A percentile compares a stretch with the other conserved stretches of the same genome.
phyloP scores from a whole-genome alignment of 1,140 invertebrate species.

The Zaprionus nigranus region DNA sequence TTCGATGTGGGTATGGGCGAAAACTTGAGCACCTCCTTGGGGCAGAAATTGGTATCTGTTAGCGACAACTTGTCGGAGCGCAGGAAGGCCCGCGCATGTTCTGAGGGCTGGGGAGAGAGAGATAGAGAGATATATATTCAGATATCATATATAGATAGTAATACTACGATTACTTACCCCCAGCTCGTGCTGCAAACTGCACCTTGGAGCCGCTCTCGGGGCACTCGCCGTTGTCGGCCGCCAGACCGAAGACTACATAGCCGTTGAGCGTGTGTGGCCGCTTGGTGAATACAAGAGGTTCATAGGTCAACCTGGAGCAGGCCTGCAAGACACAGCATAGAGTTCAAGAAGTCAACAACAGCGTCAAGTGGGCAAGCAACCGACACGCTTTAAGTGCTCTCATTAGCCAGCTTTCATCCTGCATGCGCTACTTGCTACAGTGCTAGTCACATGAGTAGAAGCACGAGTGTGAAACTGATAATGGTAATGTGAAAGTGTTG shows the following conservation, averaged over 20 bases:
- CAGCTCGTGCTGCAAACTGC: conserved; percentile 70
- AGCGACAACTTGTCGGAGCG: conserved; percentile 71
- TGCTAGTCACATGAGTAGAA: conserved; percentile 10
- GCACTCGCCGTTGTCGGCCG: conserved; percentile 59
- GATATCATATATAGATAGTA: not conserved
- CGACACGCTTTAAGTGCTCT: conserved; percentile 46
- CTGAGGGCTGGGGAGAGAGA: conserved; percentile 65
- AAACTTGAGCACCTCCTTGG: conserved; percentile 83
- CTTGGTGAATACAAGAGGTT: conserved; percentile 81
- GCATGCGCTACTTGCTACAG: not conserved
- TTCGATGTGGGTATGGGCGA: conserved; percentile 79
- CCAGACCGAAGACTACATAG: conserved; percentile 70
- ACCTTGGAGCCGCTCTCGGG: conserved; percentile 69
- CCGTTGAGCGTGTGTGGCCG: conserved; percentile 80
- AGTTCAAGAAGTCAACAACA: conserved; percentile 36
- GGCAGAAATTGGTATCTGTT: conserved; percentile 79
- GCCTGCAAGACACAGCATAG: conserved; percentile 53
- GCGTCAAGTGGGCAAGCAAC: conserved; percentile 25
- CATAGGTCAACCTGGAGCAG: conserved; percentile 75
- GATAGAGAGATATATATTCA: not conserved
- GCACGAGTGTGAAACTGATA: not conserved
- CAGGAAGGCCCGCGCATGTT: conserved; percentile 75
- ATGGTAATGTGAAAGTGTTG: not conserved
- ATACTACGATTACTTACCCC: conserved; percentile 58
- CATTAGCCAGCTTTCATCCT: conserved; percentile 41